phyloP scores from a whole-genome alignment of 2,113 vertebrate species.

The Manacus vitellinus region DNA sequence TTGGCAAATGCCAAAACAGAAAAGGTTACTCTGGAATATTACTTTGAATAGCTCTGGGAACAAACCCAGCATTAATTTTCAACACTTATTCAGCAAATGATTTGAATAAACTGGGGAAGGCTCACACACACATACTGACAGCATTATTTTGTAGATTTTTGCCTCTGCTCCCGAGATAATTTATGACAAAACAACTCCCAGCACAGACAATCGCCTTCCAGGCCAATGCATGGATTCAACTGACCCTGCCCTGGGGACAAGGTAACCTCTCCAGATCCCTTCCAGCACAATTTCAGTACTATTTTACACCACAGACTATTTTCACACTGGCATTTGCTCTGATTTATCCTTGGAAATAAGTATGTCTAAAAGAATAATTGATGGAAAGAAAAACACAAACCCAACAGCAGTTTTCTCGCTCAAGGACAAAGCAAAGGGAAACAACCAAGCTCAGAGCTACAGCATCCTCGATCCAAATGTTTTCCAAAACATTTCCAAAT shows the following conservation, averaged over 20 bases:
- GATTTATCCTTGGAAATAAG: slow-evolving; percentile 17
- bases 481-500: slow-evolving; percentile 56
- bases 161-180: not conserved
- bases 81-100: not conserved
- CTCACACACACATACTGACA: not conserved
- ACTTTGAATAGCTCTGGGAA: slow-evolving; percentile 29
- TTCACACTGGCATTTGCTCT: not conserved
- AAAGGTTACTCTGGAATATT: not conserved
- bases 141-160: not conserved
- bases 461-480: not conserved
- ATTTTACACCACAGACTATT: not conserved
- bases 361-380: not conserved
- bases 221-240: not conserved
- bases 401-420: not conserved
- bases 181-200: slow-evolving; percentile 3
- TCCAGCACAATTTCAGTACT: not conserved
- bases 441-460: not conserved
- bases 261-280: not conserved
- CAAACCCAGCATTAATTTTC: slow-evolving; percentile 33
- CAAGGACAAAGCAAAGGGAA: slow-evolving; percentile 36
- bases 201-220: not conserved
- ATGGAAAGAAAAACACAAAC: not conserved
- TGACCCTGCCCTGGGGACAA: not conserved
- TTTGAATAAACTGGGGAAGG: not conserved
- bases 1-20: not conserved